Conservation (phyloP, 2,113 vertebrate genomes). For the Nyctibius bracteatus region DNA sequence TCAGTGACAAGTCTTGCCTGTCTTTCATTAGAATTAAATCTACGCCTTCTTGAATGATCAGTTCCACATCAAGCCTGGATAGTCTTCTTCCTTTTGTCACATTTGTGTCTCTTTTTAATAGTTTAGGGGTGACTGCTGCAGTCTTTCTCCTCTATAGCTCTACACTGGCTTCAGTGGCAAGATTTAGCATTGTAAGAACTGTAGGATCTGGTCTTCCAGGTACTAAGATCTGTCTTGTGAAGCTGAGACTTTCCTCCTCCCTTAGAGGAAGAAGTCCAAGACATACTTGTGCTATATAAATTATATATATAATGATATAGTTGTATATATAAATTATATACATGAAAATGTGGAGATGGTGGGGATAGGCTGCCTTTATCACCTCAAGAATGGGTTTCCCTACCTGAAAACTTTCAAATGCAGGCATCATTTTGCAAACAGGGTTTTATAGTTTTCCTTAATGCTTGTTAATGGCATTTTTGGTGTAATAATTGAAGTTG, state of each 20-base stretch:
- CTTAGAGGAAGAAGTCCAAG: conserved; percentile 14
- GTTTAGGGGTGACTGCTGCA: background rate
- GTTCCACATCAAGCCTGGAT: background rate
- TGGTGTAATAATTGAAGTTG: conserved; percentile 29
- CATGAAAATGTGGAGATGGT: background rate
- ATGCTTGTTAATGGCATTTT: conserved; percentile 45
- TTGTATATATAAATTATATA: conserved; percentile 57
- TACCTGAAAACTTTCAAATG: conserved; percentile 55
- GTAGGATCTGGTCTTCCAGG: background rate
- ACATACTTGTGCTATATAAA: conserved; percentile 13
- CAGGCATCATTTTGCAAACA: conserved; percentile 43
- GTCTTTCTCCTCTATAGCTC: conserved; percentile 9
- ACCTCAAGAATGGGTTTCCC: conserved; percentile 47
- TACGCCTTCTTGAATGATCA: background rate
- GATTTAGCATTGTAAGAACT: background rate
- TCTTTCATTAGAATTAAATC: background rate
- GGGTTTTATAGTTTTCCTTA: conserved; percentile 44
- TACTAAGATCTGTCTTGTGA: background rate
- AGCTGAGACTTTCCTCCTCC: background rate
- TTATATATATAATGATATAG: conserved; percentile 40
- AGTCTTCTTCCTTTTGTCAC: background rate
- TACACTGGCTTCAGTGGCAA: background rate
- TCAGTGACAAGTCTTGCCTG: background rate
- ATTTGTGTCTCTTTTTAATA: background rate
- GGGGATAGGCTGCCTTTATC: conserved; percentile 39